Conservation (phyloP, 2,797 vertebrate genomes). For the Sciurus carolinensis region DNA sequence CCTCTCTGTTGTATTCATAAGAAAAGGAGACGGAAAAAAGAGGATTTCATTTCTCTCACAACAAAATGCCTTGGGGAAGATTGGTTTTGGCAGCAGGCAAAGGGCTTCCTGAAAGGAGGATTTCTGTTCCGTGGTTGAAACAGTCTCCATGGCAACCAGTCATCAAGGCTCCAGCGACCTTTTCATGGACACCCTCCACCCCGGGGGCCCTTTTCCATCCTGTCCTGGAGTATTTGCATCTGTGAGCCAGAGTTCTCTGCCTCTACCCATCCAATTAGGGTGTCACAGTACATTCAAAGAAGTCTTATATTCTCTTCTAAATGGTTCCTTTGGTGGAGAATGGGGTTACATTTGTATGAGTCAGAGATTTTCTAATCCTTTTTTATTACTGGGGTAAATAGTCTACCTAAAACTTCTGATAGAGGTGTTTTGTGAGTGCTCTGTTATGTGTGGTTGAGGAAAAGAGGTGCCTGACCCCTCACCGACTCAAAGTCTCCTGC, state of each 20-base stretch:
- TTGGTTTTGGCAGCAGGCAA: conserved; percentile 79
- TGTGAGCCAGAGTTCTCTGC: conserved; percentile 67
- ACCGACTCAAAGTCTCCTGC: neutral
- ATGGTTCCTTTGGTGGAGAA: conserved; percentile 13
- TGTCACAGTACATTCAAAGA: neutral
- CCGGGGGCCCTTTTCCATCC: conserved; percentile 71
- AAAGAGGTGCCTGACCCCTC: neutral
- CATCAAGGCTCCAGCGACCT: conserved; percentile 73
- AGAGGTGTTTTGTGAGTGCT: neutral
- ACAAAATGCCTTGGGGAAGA: conserved; percentile 81
- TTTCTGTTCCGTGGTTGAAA: conserved; percentile 78
- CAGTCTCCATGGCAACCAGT: conserved; percentile 79
- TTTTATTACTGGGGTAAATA: conserved; percentile 36
- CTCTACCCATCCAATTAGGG: conserved; percentile 24
- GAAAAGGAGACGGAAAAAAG: conserved; percentile 12
- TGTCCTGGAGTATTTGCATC: conserved; percentile 73
- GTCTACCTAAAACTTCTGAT: conserved; percentile 9
- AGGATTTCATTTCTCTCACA: conserved; percentile 76
- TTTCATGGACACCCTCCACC: conserved; percentile 75
- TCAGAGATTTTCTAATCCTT: conserved; percentile 38
- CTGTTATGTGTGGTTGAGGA: neutral
- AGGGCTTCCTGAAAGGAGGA: conserved; percentile 80
- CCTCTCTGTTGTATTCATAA: conserved; percentile 68
- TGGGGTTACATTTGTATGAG: conserved; percentile 46
- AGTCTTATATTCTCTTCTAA: conserved; percentile 35